phyloP scores from a whole-genome alignment of 2,797 vertebrate species.

The Oceanodroma leucorhoa region DNA sequence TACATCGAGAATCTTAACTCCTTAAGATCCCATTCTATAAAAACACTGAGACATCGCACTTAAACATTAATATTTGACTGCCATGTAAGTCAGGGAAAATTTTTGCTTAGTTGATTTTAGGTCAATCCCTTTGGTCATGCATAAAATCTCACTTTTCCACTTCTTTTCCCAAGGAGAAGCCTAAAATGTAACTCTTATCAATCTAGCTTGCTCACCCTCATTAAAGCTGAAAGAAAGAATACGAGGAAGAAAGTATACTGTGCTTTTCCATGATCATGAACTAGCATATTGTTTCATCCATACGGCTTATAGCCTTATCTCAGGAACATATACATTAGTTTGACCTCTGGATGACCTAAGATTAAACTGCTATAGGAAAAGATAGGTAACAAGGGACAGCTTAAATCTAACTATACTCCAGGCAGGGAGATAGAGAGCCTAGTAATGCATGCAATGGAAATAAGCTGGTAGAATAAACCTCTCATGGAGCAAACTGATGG shows the following conservation, averaged over 20 bases:
- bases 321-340: background rate
- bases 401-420: background rate
- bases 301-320: slow-evolving; percentile 1
- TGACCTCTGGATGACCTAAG: slow-evolving; percentile 16
- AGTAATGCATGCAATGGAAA: background rate
- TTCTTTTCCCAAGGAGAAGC: background rate
- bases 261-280: background rate
- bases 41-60: background rate
- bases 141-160: background rate
- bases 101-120: background rate
- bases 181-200: background rate
- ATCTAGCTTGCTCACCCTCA: background rate
- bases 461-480: background rate
- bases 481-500: background rate
- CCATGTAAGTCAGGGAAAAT: background rate
- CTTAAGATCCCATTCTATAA: background rate
- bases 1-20: background rate
- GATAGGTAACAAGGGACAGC: background rate
- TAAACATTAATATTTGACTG: background rate
- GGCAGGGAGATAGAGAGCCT: background rate
- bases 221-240: background rate
- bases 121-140: background rate
- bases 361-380: background rate
- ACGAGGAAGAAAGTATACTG: background rate
- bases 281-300: background rate